Base-by-base conservation (phyloP, 2,888 invertebrate species). In the Parnassius orleans region DNA sequence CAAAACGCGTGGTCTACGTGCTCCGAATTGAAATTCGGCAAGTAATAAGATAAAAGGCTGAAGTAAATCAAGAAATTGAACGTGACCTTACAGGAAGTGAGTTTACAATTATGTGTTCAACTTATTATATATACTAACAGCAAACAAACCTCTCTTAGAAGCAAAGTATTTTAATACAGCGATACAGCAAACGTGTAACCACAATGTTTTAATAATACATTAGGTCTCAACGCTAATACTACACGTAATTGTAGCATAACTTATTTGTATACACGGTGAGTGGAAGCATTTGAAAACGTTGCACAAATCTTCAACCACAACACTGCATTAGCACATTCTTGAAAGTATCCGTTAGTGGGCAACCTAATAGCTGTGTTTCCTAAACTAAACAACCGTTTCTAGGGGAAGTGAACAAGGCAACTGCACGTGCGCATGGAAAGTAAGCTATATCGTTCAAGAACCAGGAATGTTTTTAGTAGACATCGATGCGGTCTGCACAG, bases 381-480 rank as follows among this genome's bases (percentile, higher is more conserved):
- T 74, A 76, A 48, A 78, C 76, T 73, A 77, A 70, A 72, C 68
- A 68, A 63, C 63, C 65, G 69, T 68, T 67, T 72, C 70, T 65
- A 73, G 72, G 73, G 75, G 77, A 78, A 77, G 74, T 76, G 69
- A 71, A 69, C 70, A 70, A 65, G 65, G 66, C 67, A 65, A 63
- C 67, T 70, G 74, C 75, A 76, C 77, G 77, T 78, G 77, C 70
- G 68, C 52, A 52, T 51, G 58, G 50, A 19, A 57, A 61, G 44
- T 61, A 43, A 19, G 24, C 53, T 48, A 52, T 48, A 43, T 48
- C 48, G 33, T 57, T 48, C 48, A 14, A 19, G 24, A 15, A 44
- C 14, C 58, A 33, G 43, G 51, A 63, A 58, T 58, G 57, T 53
- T 57, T 56, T 57, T 44, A 51, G 41, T 44, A 19, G 44, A 52